Conservation (phyloP, 2,888 invertebrate species). For the Antitype chi region DNA sequence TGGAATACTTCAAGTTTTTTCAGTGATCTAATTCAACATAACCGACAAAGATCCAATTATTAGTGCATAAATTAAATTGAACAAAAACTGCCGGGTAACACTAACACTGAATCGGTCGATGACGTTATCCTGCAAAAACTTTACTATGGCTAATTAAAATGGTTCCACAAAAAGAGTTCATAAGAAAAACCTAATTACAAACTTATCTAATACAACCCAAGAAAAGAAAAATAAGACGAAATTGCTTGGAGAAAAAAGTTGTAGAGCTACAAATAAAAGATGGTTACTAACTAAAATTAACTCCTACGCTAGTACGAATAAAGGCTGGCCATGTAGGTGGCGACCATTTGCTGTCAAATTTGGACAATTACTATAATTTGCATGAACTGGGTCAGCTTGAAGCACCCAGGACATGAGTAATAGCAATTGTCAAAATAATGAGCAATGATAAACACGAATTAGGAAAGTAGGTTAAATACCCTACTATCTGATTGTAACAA, state of each 20-base stretch:
- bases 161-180: slow-evolving; percentile 36
- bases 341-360: slow-evolving; percentile 70
- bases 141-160: slow-evolving; percentile 47
- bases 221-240: slow-evolving; percentile 2
- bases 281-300: slow-evolving; percentile 48
- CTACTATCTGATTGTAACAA: slow-evolving; percentile 52
- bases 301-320: slow-evolving; percentile 69
- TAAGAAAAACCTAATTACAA: slow-evolving; percentile 33
- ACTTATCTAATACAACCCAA: slow-evolving; percentile 17
- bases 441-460: slow-evolving; percentile 61
- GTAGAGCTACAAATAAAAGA: slow-evolving; percentile 10
- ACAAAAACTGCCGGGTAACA: slow-evolving; percentile 26
- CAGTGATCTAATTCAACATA: slow-evolving; percentile 27
- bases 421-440: slow-evolving; percentile 71
- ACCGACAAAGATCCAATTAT: slow-evolving; percentile 34
- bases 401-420: slow-evolving; percentile 76
- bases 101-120: slow-evolving; percentile 16
- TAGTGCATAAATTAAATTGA: slow-evolving; percentile 39
- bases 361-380: slow-evolving; percentile 79
- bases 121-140: slow-evolving; percentile 49
- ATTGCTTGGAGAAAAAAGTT: neutral
- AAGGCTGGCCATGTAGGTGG: slow-evolving; percentile 63
- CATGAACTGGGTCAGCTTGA: slow-evolving; percentile 74
- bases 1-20: neutral
- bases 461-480: slow-evolving; percentile 59